Percentiles rank a stretch among this genome's conserved stretches.
phyloP scores from a whole-genome alignment of 2,797 vertebrate species.

The Lacerta agilis region DNA sequence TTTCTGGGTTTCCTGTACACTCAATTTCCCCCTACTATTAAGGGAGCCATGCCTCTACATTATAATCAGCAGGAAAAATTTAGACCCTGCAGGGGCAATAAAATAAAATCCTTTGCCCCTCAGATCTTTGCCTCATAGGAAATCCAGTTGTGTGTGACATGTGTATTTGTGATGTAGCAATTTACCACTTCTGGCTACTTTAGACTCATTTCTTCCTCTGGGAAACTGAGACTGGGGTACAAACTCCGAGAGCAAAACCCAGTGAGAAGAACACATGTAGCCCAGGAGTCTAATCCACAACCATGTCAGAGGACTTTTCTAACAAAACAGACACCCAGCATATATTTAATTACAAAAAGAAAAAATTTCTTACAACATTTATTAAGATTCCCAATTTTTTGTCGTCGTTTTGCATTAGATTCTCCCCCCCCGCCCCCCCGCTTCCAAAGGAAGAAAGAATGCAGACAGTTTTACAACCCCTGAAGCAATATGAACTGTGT shows the following conservation, averaged over 20 bases:
- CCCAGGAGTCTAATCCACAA: not conserved
- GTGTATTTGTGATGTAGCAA: not conserved
- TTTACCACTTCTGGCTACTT: not conserved
- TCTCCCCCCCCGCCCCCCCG: not conserved
- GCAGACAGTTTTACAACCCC: not conserved
- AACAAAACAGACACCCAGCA: not conserved
- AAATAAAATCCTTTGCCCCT: not conserved
- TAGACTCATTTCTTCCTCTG: not conserved
- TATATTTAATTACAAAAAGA: no score
- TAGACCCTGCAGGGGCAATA: not conserved
- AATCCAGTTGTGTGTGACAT: not conserved
- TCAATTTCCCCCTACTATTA: not conserved
- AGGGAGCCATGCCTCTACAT: not conserved
- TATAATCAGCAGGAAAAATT: not conserved
- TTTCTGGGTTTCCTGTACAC: not conserved
- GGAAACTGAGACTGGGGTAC: not conserved
- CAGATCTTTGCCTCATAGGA: no score
- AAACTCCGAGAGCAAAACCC: not conserved
- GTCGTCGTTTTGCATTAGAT: not conserved
- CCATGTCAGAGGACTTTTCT: not conserved
- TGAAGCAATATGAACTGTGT: conserved; percentile 1
- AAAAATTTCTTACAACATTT: not conserved
- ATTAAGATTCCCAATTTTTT: not conserved
- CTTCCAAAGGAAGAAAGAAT: conserved; percentile 25
- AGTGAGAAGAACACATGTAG: not conserved